A percentile compares a stretch with the other conserved stretches of the same genome.
These are phyloP conservation scores for Altica lythri DNA, from an alignment of 2,888 invertebrate genomes.

Conservation along the genomic window DNA sequence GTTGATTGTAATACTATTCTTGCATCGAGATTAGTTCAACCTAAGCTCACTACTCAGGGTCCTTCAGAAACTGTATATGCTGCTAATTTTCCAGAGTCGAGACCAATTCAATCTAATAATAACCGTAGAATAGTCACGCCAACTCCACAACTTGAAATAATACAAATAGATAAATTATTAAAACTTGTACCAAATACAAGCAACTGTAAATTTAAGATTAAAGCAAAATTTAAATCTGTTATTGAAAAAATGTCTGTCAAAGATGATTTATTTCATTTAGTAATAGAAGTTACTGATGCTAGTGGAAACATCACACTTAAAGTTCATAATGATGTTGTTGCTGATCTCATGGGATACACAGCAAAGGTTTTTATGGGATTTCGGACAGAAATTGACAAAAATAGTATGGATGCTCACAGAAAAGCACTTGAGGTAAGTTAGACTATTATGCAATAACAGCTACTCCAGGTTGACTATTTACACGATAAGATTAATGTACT, in stretches of 20 bases:
- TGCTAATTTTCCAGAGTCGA: too few relatives aligned
- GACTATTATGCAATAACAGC: neutral
- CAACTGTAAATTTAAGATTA: conserved; percentile 61
- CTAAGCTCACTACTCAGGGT: too few relatives aligned
- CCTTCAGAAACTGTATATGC: too few relatives aligned
- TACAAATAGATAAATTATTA: conserved; percentile 41
- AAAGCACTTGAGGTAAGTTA: conserved; percentile 42
- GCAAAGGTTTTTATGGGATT: conserved; percentile 48
- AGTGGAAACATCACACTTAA: conserved; percentile 62
- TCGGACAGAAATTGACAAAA: conserved; percentile 36
- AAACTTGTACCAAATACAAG: conserved; percentile 46
- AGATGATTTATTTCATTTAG: conserved; percentile 62
- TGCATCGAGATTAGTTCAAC: too few relatives aligned
- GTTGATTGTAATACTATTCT: too few relatives aligned
- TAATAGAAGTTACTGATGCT: conserved; percentile 63
- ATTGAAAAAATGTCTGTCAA: conserved; percentile 62
- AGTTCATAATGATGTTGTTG: conserved; percentile 63
- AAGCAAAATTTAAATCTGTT: conserved; percentile 63
- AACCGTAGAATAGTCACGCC: neutral
- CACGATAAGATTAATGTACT: neutral
- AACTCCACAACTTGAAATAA: conserved; percentile 28
- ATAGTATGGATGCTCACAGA: conserved; percentile 37
- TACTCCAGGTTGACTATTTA: neutral
- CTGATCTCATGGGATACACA: conserved; percentile 60
- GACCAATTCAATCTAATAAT: too few relatives aligned